Conservation (phyloP, 2,113 vertebrate species). For the Cochlearius cochlearius region DNA sequence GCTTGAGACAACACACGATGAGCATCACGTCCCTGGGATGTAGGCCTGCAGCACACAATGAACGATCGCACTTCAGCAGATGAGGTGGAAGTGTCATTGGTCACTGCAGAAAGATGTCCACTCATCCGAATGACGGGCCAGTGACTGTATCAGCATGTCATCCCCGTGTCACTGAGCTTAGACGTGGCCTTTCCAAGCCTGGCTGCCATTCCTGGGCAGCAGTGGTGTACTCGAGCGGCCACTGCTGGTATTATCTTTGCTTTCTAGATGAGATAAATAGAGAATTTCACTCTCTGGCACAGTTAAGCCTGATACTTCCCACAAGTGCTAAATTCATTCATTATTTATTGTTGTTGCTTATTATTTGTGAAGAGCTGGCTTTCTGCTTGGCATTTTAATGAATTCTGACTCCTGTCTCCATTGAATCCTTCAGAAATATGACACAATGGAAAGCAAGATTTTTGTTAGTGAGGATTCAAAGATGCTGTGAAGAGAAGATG, state of each 20-base stretch:
- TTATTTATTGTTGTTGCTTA: slow-evolving; percentile 1
- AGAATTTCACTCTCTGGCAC: neutral
- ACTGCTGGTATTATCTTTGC: neutral
- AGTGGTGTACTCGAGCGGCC: neutral
- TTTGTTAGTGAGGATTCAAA: neutral
- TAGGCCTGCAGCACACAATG: neutral
- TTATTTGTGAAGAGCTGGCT: neutral
- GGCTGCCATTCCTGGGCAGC: neutral
- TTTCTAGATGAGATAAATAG: neutral
- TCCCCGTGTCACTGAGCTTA: neutral
- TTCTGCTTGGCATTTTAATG: neutral
- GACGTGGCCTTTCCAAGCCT: neutral
- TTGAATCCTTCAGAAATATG: neutral
- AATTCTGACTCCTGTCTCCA: neutral
- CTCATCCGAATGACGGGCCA: neutral
- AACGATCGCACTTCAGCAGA: fast-evolving
- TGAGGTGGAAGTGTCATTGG: neutral
- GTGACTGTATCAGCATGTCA: neutral
- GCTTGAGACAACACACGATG: neutral
- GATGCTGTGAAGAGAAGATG: neutral
- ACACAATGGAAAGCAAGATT: neutral
- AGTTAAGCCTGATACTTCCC: neutral
- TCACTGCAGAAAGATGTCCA: neutral
- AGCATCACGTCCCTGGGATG: fast-evolving
- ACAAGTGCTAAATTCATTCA: neutral